phyloP scores from a whole-genome alignment of 2,797 vertebrate species.

The Hozukius guyotensis region DNA sequence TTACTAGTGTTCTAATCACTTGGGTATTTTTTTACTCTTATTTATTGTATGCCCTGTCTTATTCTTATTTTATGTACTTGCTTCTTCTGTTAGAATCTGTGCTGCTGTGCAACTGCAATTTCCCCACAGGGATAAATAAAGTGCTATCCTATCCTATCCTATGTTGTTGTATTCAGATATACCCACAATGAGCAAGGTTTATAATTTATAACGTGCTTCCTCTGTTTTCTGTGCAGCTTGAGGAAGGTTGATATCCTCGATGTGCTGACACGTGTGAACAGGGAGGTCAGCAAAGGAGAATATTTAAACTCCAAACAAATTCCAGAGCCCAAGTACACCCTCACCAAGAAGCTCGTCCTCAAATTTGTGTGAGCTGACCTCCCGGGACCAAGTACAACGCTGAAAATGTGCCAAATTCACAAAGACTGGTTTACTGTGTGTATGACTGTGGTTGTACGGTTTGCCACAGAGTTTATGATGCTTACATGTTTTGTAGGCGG shows the following conservation, averaged over 20 bases:
- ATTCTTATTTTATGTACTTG: too few relatives aligned
- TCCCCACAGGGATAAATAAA: too few relatives aligned
- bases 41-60: too few relatives aligned
- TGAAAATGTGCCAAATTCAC: background rate
- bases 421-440: too few relatives aligned
- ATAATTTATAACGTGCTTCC: background rate
- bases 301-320: conserved; percentile 81
- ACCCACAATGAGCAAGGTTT: background rate
- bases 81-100: too few relatives aligned
- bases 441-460: too few relatives aligned
- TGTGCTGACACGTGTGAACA: conserved; percentile 88
- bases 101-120: too few relatives aligned
- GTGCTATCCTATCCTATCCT: too few relatives aligned
- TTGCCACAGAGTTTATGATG: too few relatives aligned
- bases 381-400: background rate
- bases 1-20: too few relatives aligned
- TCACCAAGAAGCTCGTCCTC: conserved; percentile 87
- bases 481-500: too few relatives aligned
- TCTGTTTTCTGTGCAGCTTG: conserved; percentile 67
- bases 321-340: conserved; percentile 88
- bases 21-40: too few relatives aligned
- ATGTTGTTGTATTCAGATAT: background rate
- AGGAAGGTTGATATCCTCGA: conserved; percentile 80
- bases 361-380: conserved; percentile 25
- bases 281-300: conserved; percentile 81